Base-by-base conservation (phyloP, 2,797 vertebrate species). In the Bothrops alternatus region DNA sequence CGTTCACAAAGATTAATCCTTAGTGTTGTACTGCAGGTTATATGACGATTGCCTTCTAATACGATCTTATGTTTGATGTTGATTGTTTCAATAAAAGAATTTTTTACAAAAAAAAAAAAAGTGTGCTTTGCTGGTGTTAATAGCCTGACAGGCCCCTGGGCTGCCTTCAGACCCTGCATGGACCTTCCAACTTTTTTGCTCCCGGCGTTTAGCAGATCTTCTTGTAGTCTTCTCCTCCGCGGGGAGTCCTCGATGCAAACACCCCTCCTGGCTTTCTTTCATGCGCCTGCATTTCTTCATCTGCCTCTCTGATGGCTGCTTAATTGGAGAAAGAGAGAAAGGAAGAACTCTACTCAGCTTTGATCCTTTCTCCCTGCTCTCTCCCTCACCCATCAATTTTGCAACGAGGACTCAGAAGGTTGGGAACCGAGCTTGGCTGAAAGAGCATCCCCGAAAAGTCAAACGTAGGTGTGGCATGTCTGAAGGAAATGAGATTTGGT, bases 371-470 rank as follows among this genome's bases (percentile, higher is more conserved):
- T 78, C 96, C 94, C 12, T 96, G 93, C 93, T 97, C 94, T 94
- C 96, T 93, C 28, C 96, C 94, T 94, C 94, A 97, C 97, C 97
- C 97, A 96, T 94, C 94, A 90, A 61, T 95, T 90, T 94, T 95
- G 47, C n/a, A 91, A 97, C 97, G 97, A 96, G 32, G 32, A 97
- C 96, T 96, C 93, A 95, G 96, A 97, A 98, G 97, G 97, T 96
- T 97, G 97, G 96, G 95, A 93, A 53, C 92, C 0, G 92, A 96
- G 93, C 96, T 93, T 93, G 73, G 94, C 96, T 3, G 25, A 3
- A 32, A 32, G 1, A 93, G 91, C 94, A 86, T 92, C 95, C 1
- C 91, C 4, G 94, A 94, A 93, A 96, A 97, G 95, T 96, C 94
- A 93, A 42, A 73, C 96, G 96, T 97, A 96, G 95, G 93, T 97